Evolutionary conservation across 30 jellyfish, hydroid and myxozoan genomes (phyloP).

Genomic region (Turritopsis dohrnii): DNA sequence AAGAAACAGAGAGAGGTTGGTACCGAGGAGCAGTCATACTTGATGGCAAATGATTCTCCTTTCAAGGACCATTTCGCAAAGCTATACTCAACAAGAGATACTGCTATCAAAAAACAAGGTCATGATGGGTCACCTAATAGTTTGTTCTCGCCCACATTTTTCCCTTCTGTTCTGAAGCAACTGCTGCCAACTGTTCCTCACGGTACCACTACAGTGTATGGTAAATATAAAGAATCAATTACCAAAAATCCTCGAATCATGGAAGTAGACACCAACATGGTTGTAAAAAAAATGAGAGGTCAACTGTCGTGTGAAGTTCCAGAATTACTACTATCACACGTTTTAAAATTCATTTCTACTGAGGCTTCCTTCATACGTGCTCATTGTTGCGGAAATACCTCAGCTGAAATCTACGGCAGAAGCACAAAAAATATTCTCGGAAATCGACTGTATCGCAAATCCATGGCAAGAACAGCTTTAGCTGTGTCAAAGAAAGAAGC

Average conservation of each 20-base stretch:
- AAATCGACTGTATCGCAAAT: too few relatives aligned
- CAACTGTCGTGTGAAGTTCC: not conserved
- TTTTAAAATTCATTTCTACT: not conserved
- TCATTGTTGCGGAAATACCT: not conserved
- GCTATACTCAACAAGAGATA: not conserved
- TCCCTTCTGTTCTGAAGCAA: conserved; percentile 9
- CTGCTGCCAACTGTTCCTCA: conserved; percentile 27
- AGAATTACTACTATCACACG: not conserved
- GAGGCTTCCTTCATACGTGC: not conserved
- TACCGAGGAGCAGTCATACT: too few relatives aligned
- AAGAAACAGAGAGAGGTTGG: too few relatives aligned
- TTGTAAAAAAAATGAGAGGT: conserved; percentile 12
- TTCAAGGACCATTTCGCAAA: too few relatives aligned
- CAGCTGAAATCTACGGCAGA: too few relatives aligned
- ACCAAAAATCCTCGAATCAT: not conserved
- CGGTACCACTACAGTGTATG: conserved; percentile 18
- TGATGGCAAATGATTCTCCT: too few relatives aligned
- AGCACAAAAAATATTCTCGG: too few relatives aligned
- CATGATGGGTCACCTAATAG: not conserved
- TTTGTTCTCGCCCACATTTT: conserved; percentile 12
- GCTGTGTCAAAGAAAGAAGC: too few relatives aligned
- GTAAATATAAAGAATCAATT: not conserved
- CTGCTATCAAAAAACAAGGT: not conserved
- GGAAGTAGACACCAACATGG: not conserved
- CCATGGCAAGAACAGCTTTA: too few relatives aligned